Percentiles rank a stretch among this genome's conserved stretches.
Evolutionary conservation across 1,140 invertebrate species (phyloP).

Genomic region (Sycobia sp.): DNA sequence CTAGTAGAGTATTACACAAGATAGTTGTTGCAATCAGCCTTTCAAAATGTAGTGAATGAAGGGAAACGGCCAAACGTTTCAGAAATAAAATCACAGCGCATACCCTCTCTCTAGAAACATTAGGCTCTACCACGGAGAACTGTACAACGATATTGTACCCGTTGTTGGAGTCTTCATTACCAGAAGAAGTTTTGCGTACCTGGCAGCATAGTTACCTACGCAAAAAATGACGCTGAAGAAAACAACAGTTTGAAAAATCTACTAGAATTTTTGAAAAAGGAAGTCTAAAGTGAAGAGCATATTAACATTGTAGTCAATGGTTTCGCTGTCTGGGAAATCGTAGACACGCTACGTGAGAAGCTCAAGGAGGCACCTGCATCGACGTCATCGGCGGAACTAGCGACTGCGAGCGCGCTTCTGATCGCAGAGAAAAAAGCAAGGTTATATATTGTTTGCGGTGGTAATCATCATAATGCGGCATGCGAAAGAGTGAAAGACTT

Average conservation of each 20-base stretch:
- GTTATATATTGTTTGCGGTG: slow-evolving; percentile 34
- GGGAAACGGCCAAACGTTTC: too few species aligned
- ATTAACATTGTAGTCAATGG: slow-evolving; percentile 34
- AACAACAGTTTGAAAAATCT: slow-evolving; percentile 28
- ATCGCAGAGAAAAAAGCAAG: background rate
- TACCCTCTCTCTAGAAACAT: too few species aligned
- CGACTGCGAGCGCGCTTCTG: background rate
- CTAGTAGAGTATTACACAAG: too few species aligned
- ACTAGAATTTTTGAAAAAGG: slow-evolving; percentile 39
- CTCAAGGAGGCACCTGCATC: background rate
- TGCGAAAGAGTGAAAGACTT: too few species aligned
- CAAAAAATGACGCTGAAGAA: background rate
- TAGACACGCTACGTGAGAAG: slow-evolving; percentile 15
- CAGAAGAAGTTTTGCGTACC: too few species aligned
- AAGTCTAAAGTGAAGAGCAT: slow-evolving; percentile 42
- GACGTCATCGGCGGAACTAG: slow-evolving; percentile 9
- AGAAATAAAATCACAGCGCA: too few species aligned
- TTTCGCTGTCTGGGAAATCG: slow-evolving; percentile 18
- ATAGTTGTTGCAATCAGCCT: too few species aligned
- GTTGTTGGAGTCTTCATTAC: too few species aligned
- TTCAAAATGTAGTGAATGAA: too few species aligned
- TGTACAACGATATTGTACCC: too few species aligned
- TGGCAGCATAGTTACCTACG: slow-evolving; percentile 44
- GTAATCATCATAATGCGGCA: too few species aligned
- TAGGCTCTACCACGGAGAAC: too few species aligned